Conservation (phyloP, 2,888 invertebrate genomes). For the Neocrepidodera transversa region DNA sequence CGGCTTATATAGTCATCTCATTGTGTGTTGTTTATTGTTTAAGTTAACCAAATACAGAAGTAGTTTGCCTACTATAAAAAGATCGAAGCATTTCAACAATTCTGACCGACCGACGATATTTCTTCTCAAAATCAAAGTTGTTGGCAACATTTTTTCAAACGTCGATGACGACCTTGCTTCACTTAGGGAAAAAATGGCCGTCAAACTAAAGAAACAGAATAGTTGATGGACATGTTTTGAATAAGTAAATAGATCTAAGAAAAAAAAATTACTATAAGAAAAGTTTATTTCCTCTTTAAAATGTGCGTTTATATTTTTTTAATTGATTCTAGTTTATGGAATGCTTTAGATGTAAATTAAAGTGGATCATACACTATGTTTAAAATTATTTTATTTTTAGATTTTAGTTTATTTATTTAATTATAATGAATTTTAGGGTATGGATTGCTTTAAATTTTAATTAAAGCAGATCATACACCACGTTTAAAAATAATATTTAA, state of each 20-base stretch:
- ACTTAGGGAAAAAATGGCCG: constrained; percentile 27
- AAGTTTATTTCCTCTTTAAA: neutral
- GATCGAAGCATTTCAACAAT: constrained; percentile 45
- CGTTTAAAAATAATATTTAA: no score
- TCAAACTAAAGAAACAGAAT: constrained; percentile 19
- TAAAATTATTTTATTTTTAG: no score
- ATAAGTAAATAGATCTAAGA: constrained; percentile 9
- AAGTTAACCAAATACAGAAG: constrained; percentile 50
- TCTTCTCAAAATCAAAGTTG: constrained; percentile 41
- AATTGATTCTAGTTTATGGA: no score
- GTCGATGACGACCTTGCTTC: constrained; percentile 30
- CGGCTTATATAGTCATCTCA: constrained; percentile 47
- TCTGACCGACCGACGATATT: constrained; percentile 38
- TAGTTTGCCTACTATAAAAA: constrained; percentile 48
- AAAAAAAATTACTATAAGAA: neutral
- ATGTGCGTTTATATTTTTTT: no score
- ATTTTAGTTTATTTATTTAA: no score
- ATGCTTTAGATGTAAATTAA: no score
- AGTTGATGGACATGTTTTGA: constrained; percentile 22
- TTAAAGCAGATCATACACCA: no score
- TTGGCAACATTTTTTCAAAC: constrained; percentile 36
- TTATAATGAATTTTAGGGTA: no score
- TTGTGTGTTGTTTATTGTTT: constrained; percentile 48
- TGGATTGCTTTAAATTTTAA: no score
- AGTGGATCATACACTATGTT: no score